These are phyloP conservation scores for Torymus texanus DNA, from an alignment of 2,888 invertebrate genomes.

Conservation along the genomic window DNA sequence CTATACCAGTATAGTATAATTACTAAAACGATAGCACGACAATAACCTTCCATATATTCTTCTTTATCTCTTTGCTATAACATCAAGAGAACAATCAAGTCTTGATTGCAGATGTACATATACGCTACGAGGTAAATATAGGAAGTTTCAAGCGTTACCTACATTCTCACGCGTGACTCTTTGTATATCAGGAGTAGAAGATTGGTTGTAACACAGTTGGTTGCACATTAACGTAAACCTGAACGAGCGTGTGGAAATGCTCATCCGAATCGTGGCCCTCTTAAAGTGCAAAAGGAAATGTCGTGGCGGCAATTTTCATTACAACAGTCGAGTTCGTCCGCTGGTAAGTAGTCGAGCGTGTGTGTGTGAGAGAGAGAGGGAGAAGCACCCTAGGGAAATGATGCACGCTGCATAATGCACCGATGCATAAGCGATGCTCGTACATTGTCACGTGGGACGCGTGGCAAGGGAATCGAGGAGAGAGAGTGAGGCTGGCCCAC, in stretches of 20 bases:
- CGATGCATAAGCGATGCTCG: slow-evolving; percentile 65
- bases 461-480: slow-evolving; percentile 44
- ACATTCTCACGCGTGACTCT: too few species aligned
- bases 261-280: too few species aligned
- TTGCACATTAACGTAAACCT: neutral
- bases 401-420: slow-evolving; percentile 67
- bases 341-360: slow-evolving; percentile 43
- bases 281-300: neutral
- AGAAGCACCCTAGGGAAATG: slow-evolving; percentile 64
- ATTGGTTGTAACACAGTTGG: too few species aligned
- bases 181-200: too few species aligned
- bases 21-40: too few species aligned
- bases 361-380: slow-evolving; percentile 55
- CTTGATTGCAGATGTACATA: neutral
- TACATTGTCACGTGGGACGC: slow-evolving; percentile 61
- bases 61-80: too few species aligned
- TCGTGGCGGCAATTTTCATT: slow-evolving; percentile 54
- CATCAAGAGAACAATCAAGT: too few species aligned
- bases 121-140: neutral
- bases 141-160: too few species aligned
- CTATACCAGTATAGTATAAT: too few species aligned
- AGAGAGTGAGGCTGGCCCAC: too few species aligned
- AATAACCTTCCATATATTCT: too few species aligned
- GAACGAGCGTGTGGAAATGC: neutral
- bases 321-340: slow-evolving; percentile 1